Base-by-base conservation (phyloP, 2,797 vertebrate species). In the Oophaga sylvatica region DNA sequence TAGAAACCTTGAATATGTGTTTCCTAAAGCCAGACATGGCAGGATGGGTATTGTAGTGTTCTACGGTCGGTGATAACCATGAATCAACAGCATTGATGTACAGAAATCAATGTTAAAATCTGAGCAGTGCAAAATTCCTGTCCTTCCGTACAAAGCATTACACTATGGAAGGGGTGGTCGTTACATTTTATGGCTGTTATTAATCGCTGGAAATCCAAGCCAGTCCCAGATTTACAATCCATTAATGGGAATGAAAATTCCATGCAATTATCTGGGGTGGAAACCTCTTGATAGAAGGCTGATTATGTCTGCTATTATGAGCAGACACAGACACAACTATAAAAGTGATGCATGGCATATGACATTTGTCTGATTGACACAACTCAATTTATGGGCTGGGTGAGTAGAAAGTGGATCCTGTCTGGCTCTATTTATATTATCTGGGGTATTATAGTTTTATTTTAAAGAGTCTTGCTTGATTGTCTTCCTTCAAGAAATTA, bases 191-290 rank as follows among this genome's bases (percentile, higher is more conserved):
- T 57, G 67, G 60, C 45, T 79, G 56, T 16, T 71, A 84, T 87
- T 79, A 78, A 83, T 78, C 78, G 26, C 80, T 68, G 31, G 20
- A 77, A 87, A 83, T 79, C 73, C 60, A 35, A 70, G 78, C 16
- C 59, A 41, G 26, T 84, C 81, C 35, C 56, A 70, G 63, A 35
- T 70, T 87, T 79, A 83, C 20, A 79, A 71, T 70, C 62, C 75
- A 87, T 70, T 87, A 84, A 60, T 71, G 53, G 45, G 57, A 87
- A 87, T 79, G 59, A 48, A 87, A 87, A 84, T 87, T 83, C 81
- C 75, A 48, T 70, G 81, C n/a, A 87, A 87, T 87, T 87, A 87
- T 71, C 81, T 80, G 81, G 87, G 86, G 81, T 63, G 87, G 81
- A 83, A 79, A 83, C 71, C 29, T 29, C 48, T 78, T 84, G 81